Percentiles rank a stretch among this genome's conserved stretches.
Conservation (phyloP, 2,113 vertebrate genomes). For the Eupsittula cactorum region DNA sequence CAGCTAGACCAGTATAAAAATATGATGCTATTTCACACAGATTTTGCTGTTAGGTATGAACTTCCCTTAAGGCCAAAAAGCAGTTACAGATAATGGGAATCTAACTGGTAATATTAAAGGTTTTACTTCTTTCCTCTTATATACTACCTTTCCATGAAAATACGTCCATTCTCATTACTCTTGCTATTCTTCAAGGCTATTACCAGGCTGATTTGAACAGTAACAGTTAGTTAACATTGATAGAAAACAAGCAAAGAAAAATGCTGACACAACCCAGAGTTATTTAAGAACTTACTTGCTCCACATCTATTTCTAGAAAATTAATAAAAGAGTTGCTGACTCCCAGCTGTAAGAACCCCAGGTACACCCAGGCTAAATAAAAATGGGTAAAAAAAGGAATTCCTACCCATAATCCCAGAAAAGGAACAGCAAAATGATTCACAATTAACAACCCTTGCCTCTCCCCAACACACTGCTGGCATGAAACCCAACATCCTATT, state of each 20-base stretch:
- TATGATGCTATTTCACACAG: not conserved
- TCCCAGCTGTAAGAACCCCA: not conserved
- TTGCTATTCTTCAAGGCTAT: conserved; percentile 30
- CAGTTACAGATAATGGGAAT: conserved; percentile 41
- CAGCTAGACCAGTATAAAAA: not conserved
- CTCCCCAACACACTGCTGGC: not conserved
- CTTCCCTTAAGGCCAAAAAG: conserved; percentile 37
- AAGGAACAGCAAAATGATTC: not conserved
- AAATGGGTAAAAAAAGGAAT: not conserved
- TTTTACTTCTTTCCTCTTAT: conserved; percentile 24
- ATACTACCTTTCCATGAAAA: conserved; percentile 5
- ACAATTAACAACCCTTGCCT: not conserved
- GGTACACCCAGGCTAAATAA: not conserved
- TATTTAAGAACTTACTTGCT: conserved; percentile 27
- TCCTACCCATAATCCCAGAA: not conserved
- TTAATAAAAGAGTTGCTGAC: not conserved
- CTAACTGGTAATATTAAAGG: conserved; percentile 37
- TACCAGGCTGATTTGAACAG: not conserved
- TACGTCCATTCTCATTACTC: conserved; percentile 32
- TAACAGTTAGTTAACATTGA: conserved; percentile 18
- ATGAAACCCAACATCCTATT: rapidly evolving
- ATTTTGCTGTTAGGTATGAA: conserved; percentile 31
- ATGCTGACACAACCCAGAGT: not conserved
- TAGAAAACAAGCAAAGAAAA: conserved; percentile 44
- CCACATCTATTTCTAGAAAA: not conserved